Evolutionary conservation across 2,888 invertebrate genomes (phyloP).

Genomic region (Pheosia gnoma): DNA sequence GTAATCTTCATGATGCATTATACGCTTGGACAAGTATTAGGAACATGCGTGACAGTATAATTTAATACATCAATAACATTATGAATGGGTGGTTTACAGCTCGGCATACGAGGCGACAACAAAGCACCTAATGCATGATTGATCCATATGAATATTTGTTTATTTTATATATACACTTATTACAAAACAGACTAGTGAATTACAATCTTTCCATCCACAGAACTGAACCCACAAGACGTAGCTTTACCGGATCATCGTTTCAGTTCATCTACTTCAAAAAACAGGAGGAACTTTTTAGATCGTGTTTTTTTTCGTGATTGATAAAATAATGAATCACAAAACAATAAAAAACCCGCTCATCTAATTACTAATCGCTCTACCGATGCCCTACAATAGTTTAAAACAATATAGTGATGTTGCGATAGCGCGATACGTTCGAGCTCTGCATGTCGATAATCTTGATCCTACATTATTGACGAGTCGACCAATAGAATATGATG

Average conservation of each 20-base stretch:
- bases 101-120: constrained; percentile 16
- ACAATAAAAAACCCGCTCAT: constrained; percentile 38
- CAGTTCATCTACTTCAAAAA: too few species aligned
- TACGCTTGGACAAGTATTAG: constrained; percentile 54
- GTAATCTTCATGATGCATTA: constrained; percentile 57
- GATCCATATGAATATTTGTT: background rate
- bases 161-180: background rate
- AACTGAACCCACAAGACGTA: too few species aligned
- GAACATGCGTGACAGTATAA: constrained; percentile 63
- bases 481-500: constrained; percentile 75
- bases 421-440: constrained; percentile 71
- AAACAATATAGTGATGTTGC: constrained; percentile 74
- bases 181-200: background rate
- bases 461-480: constrained; percentile 78
- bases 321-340: constrained; percentile 13
- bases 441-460: constrained; percentile 79
- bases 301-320: too few species aligned
- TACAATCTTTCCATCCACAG: too few species aligned
- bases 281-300: too few species aligned
- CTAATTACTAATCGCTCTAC: constrained; percentile 64
- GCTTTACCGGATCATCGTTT: too few species aligned
- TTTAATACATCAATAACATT: constrained; percentile 52
- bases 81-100: constrained; percentile 29
- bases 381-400: constrained; percentile 66
- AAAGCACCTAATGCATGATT: constrained; percentile 8